Evolutionary conservation across 2,113 vertebrate genomes (phyloP).

Genomic region (Pholis gunnellus): DNA sequence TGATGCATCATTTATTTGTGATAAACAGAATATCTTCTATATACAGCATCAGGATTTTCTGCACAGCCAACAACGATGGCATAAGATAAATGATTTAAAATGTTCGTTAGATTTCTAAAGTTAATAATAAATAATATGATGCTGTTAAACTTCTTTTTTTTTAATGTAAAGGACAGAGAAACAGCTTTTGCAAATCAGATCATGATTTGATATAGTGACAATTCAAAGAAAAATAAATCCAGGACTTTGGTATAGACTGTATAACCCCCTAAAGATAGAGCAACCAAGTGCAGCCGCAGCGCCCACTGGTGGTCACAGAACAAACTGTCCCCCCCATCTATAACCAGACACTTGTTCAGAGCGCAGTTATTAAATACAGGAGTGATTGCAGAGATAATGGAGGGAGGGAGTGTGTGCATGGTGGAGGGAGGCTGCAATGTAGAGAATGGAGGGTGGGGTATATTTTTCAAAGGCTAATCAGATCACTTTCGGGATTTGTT

Average conservation of each 20-base stretch:
- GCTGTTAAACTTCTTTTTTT: background rate
- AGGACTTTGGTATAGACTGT: background rate
- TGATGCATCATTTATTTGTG: conserved; percentile 13
- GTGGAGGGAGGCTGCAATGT: background rate
- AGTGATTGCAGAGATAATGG: conserved; percentile 3
- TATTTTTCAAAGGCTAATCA: conserved; percentile 44
- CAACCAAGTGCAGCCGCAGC: conserved; percentile 29
- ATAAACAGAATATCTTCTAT: background rate
- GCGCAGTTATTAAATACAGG: conserved; percentile 11
- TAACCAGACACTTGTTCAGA: conserved; percentile 1
- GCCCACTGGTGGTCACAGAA: conserved; percentile 54
- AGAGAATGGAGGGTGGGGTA: conserved; percentile 17
- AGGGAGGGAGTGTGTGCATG: background rate
- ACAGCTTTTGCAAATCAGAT: background rate
- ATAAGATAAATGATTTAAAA: background rate
- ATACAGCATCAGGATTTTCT: background rate
- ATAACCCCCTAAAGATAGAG: background rate
- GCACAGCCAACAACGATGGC: background rate
- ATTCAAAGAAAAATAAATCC: background rate
- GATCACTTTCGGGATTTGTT: conserved; percentile 44
- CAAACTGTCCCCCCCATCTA: conserved; percentile 12
- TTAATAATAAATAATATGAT: background rate
- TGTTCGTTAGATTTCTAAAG: background rate
- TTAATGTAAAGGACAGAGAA: background rate
- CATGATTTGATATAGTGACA: background rate